Evolutionary conservation across 2,797 vertebrate species (phyloP), one percentile per base, ranked within the genome.

Genomic region (Danionella dracula): DNA sequence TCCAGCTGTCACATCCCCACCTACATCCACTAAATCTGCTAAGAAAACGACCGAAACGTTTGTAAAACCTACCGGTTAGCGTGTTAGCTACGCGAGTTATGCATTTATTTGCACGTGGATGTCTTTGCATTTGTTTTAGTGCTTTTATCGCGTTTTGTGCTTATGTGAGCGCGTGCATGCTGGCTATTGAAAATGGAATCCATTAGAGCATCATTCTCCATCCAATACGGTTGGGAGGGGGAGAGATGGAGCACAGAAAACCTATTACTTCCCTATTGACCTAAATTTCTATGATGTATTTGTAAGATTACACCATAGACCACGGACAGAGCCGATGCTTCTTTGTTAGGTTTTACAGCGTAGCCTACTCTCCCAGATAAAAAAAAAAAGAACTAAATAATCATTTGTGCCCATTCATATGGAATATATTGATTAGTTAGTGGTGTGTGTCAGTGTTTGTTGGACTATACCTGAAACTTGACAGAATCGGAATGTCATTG

Each of bases 251-350:
- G 60, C 54, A 37, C 49, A 42, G 55, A 70, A 73, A 56, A 57
- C 62, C 59, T 76, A 71, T 71, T 71, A 74, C 75, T 79, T 75
- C 61, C 60, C 66, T 69, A 73, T 75, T 81, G 79, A 79, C 79
- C 79, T 79, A 70, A 75, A 76, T 81, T 76, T 75, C 55, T 59
- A 35, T 70, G 71, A 58, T 77, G 73, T 68, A 72, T 79, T 75
- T 74, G 50, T 74, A 71, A 76, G 76, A 67, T 65, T 71, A 53
- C 56, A 50, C 54, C 34, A 27, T 27, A 58, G 40, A 71, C 38
- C 62, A 48, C 63, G 16, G 68, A 61, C 57, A 62, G 55, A 31
- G 45, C 58, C 63, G 38, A 60, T 48, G 70, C 13, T 59, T 66
- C 55, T 57, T 66, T 66, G 44, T 57, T 23, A 40, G 31, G 64